A percentile compares a stretch with the other conserved stretches of the same genome.
These are phyloP conservation scores for Vanessa atalanta DNA, from an alignment of 1,140 invertebrate genomes.

Conservation along the genomic window DNA sequence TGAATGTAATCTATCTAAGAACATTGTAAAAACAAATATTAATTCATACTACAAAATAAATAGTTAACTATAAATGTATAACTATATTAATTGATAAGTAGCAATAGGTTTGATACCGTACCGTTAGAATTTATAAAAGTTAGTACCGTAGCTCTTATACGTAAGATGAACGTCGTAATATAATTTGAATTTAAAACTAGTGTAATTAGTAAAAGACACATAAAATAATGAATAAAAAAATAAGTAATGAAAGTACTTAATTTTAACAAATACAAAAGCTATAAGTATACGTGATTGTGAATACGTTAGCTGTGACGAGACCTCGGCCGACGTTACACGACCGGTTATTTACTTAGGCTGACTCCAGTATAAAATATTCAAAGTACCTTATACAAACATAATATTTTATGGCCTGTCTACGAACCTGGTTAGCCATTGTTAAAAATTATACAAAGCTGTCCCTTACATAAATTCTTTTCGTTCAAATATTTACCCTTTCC, in stretches of 20 bases:
- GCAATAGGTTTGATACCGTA: no score
- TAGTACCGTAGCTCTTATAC: no score
- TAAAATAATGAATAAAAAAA: not conserved
- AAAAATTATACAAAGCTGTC: slow-evolving; percentile 35
- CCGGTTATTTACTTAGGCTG: slow-evolving; percentile 54
- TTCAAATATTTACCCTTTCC: slow-evolving; percentile 24
- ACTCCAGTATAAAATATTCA: slow-evolving; percentile 55
- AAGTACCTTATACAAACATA: slow-evolving; percentile 52
- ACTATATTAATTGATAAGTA: no score
- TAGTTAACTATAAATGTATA: no score
- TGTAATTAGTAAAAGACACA: no score
- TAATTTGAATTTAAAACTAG: no score
- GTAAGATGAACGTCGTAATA: no score
- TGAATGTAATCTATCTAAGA: no score
- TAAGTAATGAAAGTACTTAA: not conserved
- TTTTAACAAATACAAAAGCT: slow-evolving; percentile 10
- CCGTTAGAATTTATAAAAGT: no score
- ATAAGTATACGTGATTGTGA: slow-evolving; percentile 39
- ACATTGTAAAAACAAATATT: no score
- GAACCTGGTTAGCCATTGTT: slow-evolving; percentile 37
- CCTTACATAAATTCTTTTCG: slow-evolving; percentile 26
- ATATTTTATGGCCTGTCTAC: slow-evolving; percentile 54
- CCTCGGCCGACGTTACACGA: slow-evolving; percentile 34
- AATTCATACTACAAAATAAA: no score
- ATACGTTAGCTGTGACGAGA: slow-evolving; percentile 48